These are phyloP conservation scores for Theocolax elegans DNA, from an alignment of 1,140 invertebrate genomes.

Conservation along the genomic window DNA sequence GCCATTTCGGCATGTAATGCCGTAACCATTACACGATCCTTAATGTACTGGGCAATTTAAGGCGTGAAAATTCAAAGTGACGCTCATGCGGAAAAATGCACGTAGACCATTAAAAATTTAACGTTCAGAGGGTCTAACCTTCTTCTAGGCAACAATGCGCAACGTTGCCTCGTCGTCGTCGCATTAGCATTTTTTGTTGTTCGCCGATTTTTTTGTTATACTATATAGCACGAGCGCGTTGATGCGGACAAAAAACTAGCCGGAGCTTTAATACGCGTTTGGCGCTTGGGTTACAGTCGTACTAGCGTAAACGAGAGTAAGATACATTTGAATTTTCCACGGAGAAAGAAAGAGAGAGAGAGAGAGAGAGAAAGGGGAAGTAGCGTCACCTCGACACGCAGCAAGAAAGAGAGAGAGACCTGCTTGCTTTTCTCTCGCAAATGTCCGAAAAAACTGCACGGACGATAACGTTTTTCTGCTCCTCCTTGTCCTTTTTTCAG, in stretches of 20 bases:
- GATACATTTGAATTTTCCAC: conserved; percentile 31
- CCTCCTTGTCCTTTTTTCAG: background rate
- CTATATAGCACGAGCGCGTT: too few species aligned
- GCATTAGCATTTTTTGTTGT: conserved; percentile 14
- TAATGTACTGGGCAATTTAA: conserved; percentile 33
- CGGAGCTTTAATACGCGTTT: conserved; percentile 7
- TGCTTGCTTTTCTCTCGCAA: background rate
- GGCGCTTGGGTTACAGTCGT: background rate
- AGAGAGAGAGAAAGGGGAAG: too few species aligned
- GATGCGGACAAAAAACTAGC: conserved; percentile 4
- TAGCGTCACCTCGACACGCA: background rate
- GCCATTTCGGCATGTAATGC: conserved; percentile 14
- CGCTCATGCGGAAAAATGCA: conserved; percentile 10
- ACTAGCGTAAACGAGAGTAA: conserved; percentile 16
- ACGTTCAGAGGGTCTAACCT: background rate
- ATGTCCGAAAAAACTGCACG: background rate
- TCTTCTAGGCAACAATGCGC: conserved; percentile 2
- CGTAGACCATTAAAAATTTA: conserved; percentile 34
- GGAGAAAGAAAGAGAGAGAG: too few species aligned
- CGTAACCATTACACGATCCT: conserved; percentile 15
- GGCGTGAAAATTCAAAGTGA: conserved; percentile 29
- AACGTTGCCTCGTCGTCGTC: background rate
- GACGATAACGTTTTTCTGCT: conserved; percentile 4
- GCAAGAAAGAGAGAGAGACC: background rate
- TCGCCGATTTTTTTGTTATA: background rate